Evolutionary conservation across 1,140 invertebrate genomes (phyloP).

Genomic region (Aradophagus sp.): DNA sequence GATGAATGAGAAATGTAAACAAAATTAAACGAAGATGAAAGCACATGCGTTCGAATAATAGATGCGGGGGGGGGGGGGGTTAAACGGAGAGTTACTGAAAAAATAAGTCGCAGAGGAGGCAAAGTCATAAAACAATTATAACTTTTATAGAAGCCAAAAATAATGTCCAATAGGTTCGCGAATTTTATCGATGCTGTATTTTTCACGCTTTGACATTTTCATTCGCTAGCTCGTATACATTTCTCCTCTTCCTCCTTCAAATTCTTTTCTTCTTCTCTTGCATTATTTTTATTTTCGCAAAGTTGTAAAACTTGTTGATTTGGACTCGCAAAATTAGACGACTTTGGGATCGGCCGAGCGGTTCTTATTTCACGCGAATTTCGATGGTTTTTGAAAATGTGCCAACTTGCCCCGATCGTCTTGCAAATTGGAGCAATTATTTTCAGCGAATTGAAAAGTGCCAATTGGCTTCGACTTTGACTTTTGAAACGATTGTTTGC

Average conservation of each 20-base stretch:
- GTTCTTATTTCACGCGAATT: not conserved
- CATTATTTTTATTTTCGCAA: conserved; percentile 2
- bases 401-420: conserved; percentile 1
- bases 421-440: not conserved
- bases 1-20: too few species aligned
- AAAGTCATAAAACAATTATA: not conserved
- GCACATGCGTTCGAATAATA: too few species aligned
- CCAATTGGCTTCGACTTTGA: too few species aligned
- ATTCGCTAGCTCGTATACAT: conserved; percentile 1
- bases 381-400: conserved; percentile 1
- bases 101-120: too few species aligned
- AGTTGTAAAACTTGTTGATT: conserved; percentile 5
- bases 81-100: not conserved
- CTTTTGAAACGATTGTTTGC: too few species aligned
- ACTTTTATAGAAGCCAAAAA: too few species aligned
- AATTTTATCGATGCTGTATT: conserved; percentile 2
- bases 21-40: too few species aligned
- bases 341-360: not conserved
- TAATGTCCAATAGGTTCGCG: too few species aligned
- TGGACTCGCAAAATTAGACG: conserved; percentile 3
- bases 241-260: too few species aligned
- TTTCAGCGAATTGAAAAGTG: too few species aligned
- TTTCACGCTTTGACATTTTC: conserved; percentile 27
- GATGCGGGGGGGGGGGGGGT: not conserved
- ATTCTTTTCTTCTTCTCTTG: conserved; percentile 1